phyloP scores from a whole-genome alignment of 2,888 invertebrate species.

The Volucella inanis region DNA sequence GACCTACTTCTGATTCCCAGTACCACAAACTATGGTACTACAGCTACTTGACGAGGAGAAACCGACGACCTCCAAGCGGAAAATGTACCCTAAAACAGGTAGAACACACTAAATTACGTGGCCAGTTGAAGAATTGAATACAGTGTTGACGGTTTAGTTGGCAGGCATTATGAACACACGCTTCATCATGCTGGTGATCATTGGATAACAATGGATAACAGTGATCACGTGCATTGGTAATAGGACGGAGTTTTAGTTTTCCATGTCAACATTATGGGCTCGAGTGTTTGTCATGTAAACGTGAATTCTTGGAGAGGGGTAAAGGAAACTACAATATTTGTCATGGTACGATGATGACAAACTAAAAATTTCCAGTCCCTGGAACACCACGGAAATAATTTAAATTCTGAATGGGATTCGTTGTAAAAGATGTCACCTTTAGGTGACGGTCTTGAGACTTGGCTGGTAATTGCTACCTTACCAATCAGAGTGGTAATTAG shows the following conservation, averaged over 20 bases:
- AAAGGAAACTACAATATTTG: background rate
- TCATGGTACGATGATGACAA: background rate
- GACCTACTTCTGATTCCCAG: slow-evolving; percentile 58
- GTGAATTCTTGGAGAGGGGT: background rate
- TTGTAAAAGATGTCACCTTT: too few relatives aligned
- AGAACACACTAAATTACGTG: slow-evolving; percentile 60
- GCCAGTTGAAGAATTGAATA: slow-evolving; percentile 32
- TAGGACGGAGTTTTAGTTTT: slow-evolving; percentile 28
- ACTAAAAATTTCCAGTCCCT: background rate
- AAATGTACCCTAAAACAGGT: slow-evolving; percentile 69
- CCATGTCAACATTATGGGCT: background rate
- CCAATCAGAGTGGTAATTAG: too few relatives aligned
- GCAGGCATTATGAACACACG: slow-evolving; percentile 16
- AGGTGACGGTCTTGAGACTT: too few relatives aligned
- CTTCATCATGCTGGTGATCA: background rate
- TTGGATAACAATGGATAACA: slow-evolving; percentile 17
- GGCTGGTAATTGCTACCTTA: too few relatives aligned
- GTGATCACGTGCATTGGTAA: slow-evolving; percentile 28
- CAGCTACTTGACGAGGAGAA: slow-evolving; percentile 45
- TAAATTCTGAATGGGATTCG: slow-evolving; percentile 5
- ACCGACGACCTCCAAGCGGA: slow-evolving; percentile 36
- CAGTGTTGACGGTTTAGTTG: background rate
- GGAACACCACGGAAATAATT: background rate
- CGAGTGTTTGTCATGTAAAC: background rate
- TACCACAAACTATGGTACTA: background rate